Evolutionary conservation across 2,888 invertebrate genomes (phyloP), one percentile per base, ranked within the genome.

Genomic region (Bombylius major): DNA sequence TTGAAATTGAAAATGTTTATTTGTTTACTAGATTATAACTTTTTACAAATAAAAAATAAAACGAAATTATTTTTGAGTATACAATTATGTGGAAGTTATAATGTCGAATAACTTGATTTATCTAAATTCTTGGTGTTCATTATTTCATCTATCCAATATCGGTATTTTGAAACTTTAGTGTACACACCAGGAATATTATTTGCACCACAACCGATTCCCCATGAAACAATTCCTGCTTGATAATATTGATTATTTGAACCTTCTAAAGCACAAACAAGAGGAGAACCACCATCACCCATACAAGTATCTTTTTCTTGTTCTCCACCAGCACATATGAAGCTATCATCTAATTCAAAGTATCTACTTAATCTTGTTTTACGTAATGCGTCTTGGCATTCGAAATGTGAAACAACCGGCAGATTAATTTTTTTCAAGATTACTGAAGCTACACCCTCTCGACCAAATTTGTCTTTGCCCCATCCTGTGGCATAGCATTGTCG

Each of bases 121-220:
- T 75, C 76, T 34, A 75, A 75, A 1, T 78, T 77, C 69, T 77
- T 76, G 1, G 64, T 63, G n/a, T 66, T 63, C 78, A 86, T 77
- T 58, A 83, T 77, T 34, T 72, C 69, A 67, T 86, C 84, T 46
- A 92, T 83, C 90, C 92, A 92, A 11, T 75, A 66, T 14, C 85
- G 76, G 65, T 83, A 85, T 52, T 75, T 67, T 0, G 85, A 76
- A 0, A 89, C 86, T 64, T 83, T 81, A 0, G 83, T 82, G 69
- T 92, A 93, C 1, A 89, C 89, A 0, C 87, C 92, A 0, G 93
- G 93, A 11, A 42, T 42, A 1, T 86, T 78, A 53, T 61, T 71
- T 62, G 66, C 68, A 0, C 91, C 91, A 65, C 93, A 93, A 5
- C 87, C 88, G 55, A 93, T 84, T n/a, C 93, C 93, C 91, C 92